Evolutionary conservation across 2,113 vertebrate genomes (phyloP).

Genomic region (Lipophrys pholis): DNA sequence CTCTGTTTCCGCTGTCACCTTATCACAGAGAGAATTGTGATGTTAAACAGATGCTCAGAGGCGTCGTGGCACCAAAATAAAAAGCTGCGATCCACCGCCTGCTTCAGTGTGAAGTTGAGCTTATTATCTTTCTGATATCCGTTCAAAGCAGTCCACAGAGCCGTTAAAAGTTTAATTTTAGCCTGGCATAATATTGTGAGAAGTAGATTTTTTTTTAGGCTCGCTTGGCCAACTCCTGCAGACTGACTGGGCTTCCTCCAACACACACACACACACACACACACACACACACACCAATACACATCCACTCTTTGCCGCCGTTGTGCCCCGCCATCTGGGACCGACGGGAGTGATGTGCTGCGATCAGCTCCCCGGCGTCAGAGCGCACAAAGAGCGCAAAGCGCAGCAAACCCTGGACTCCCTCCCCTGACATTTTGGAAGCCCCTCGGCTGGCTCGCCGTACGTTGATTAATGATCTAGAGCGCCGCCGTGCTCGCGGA

Average conservation of each 20-base stretch:
- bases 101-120: slow-evolving; percentile 36
- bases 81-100: slow-evolving; percentile 19
- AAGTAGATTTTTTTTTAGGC: not conserved
- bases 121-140: slow-evolving; percentile 27
- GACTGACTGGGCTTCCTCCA: slow-evolving; percentile 21
- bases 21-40: slow-evolving; percentile 30
- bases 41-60: slow-evolving; percentile 40
- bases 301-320: slow-evolving; percentile 13
- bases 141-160: slow-evolving; percentile 29
- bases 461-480: slow-evolving; percentile 74
- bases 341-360: slow-evolving; percentile 64
- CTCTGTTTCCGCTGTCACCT: slow-evolving; percentile 27
- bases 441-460: slow-evolving; percentile 42
- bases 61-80: slow-evolving; percentile 27
- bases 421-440: slow-evolving; percentile 52
- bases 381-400: slow-evolving; percentile 31
- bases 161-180: slow-evolving; percentile 50
- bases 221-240: slow-evolving; percentile 33
- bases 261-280: no score
- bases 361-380: slow-evolving; percentile 68
- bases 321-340: slow-evolving; percentile 49
- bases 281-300: no score
- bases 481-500: slow-evolving; percentile 29
- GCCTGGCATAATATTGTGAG: slow-evolving; percentile 24
- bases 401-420: slow-evolving; percentile 37